Evolutionary conservation across 2,797 vertebrate species (phyloP), one percentile per base, ranked within the genome.

Genomic region (Pangasius djambal): DNA sequence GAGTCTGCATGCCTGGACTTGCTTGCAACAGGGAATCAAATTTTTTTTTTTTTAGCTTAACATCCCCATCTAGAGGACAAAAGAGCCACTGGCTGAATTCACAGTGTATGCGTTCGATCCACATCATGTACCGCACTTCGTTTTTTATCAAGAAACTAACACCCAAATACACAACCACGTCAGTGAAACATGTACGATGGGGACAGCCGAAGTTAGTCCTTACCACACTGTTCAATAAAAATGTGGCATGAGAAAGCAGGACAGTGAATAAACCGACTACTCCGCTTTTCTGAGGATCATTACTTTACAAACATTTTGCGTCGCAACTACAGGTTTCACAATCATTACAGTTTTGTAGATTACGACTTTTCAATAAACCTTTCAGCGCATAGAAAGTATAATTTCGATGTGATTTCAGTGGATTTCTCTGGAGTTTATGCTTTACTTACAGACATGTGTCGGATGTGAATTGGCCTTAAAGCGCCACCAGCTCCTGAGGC

Each of bases 61-160:
- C 87, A 93, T 92, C 94, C 50, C 96, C 96, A 96, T 92, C 96
- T 95, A 92, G 94, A 95, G 96, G 95, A 86, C 15, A 87, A 37
- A 31, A 65, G 2, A 52, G 28, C 72, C 37, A 52, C 50, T 31
- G 8, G 50, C 28, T 4, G 5, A 10, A 59, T 40, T 61, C 10
- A 37, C 20, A 6, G 22, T 1, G 4, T 6, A 59, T 6, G 57
- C 9, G 3, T 13, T 37, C 79, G 25, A 25, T 44, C 8, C 13
- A 59, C 3, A 22, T 25, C 6, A 44, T 2, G 5, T 9, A 16
- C 1, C 1, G 4, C 8, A 37, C 20, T 57, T 2, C 22, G 57
- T 4, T 50, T 50, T 44, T 40, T 59, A 48, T 18, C 3, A 67
- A 50, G 6, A 28, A 40, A 37, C 18, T 25, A 37, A 22, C 31